phyloP scores from a whole-genome alignment of 2,113 vertebrate genomes.

The Carollia perspicillata region DNA sequence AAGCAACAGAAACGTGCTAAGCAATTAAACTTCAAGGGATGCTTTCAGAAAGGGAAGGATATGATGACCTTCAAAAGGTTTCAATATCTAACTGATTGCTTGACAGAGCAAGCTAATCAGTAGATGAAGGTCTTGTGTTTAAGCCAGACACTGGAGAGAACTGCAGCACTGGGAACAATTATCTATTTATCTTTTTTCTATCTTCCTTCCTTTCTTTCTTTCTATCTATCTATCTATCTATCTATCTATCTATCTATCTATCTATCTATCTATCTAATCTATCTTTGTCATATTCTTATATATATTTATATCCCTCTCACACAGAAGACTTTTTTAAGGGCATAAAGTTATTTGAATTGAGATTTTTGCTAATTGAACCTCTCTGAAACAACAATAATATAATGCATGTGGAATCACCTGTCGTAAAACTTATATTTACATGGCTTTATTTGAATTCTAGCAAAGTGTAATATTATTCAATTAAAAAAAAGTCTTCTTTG shows the following conservation, averaged over 20 bases:
- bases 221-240: not conserved
- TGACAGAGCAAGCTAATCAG: conserved; percentile 79
- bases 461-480: conserved; percentile 43
- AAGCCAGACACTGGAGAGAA: conserved; percentile 75
- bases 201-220: no score
- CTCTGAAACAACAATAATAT: conserved; percentile 59
- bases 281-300: not conserved
- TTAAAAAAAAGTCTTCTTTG: conserved; percentile 58
- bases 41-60: conserved; percentile 70
- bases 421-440: conserved; percentile 43
- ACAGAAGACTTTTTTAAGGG: conserved; percentile 57
- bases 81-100: conserved; percentile 69
- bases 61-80: conserved; percentile 78
- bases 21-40: conserved; percentile 63
- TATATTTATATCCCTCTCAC: not conserved
- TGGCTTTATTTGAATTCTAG: conserved; percentile 53
- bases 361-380: conserved; percentile 70
- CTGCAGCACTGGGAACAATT: not conserved
- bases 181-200: no score
- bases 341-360: conserved; percentile 63
- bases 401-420: not conserved
- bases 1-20: conserved; percentile 64
- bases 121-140: conserved; percentile 79
- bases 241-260: no score
- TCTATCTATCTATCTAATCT: no score